Percentiles rank a stretch among this genome's conserved stretches.
Evolutionary conservation across 1,140 invertebrate species (phyloP).

Genomic region (Venustaconcha ellipsiformis): DNA sequence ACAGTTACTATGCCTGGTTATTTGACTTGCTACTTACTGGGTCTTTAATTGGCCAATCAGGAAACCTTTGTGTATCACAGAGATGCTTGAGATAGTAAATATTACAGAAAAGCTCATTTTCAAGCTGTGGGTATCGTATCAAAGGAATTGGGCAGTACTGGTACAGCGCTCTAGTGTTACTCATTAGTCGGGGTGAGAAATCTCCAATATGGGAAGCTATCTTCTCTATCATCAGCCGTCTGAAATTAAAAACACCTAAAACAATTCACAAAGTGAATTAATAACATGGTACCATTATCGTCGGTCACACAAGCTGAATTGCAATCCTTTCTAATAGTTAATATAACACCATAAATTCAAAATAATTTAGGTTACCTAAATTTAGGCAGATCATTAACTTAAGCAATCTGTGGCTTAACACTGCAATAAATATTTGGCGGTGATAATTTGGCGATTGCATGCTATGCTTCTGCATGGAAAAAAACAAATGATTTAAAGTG

Average conservation of each 20-base stretch:
- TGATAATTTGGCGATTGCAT: too few relatives aligned
- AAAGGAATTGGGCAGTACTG: constrained; percentile 97
- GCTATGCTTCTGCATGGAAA: too few relatives aligned
- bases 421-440: too few relatives aligned
- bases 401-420: too few relatives aligned
- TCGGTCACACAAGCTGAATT: too few relatives aligned
- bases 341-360: too few relatives aligned
- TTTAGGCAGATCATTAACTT: too few relatives aligned
- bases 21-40: constrained; percentile 77
- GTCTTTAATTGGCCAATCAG: constrained; percentile 96
- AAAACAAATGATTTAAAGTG: too few relatives aligned
- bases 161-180: constrained; percentile 95
- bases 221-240: constrained; percentile 94
- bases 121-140: constrained; percentile 94
- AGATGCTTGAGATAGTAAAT: constrained; percentile 98
- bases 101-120: constrained; percentile 98
- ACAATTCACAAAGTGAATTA: background rate
- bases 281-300: too few relatives aligned
- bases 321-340: too few relatives aligned
- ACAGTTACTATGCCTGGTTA: background rate
- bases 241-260: constrained; percentile 57
- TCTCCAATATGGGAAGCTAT: constrained; percentile 97
- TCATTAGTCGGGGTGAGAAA: constrained; percentile 92
- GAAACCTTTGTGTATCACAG: constrained; percentile 91
- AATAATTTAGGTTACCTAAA: too few relatives aligned